Base-by-base conservation (phyloP, 1,140 invertebrate genomes). In the Aphidius gifuensis region DNA sequence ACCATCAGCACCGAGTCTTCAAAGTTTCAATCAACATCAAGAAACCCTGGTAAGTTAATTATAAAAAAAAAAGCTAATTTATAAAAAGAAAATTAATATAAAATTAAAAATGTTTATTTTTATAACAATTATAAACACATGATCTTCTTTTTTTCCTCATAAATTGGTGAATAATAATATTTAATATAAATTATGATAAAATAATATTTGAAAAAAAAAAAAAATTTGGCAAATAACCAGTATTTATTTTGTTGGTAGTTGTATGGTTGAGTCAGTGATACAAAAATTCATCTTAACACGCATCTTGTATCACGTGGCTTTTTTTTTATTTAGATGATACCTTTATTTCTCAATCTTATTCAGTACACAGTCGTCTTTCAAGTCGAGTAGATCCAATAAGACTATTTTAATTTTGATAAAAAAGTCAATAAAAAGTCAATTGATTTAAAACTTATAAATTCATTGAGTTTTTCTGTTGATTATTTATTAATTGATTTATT, bases 191-290 rank as follows among this genome's bases (percentile, higher is more conserved):
- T 32, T 32, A 32, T 32, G 23, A 32, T 32, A 32, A 32, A 3
- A 32, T 32, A 32, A 32, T 32, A 32, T 32, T 16, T 1, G 16
- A 16, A 16, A 16, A 16, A 16, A 16, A 16, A 16, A 16, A 16
- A 32, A 32, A 32, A 3, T 32, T 32, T 32, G 23, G 23, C 23
- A 32, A 32, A 32, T 32, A 32, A 32, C 23, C 23, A 32, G 23
- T 32, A 32, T 32, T 16, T 32, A 6, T 44, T 44, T 53, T 48
- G n/a, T 50, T 45, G 51, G 39, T 54, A 49, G 47, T 48, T 54
- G 59, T 32, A 32, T 71, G 62, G 70, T 66, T 74, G 71, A 74
- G 66, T 74, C 72, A 72, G 58, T 62, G 64, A 68, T 62, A 69
- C 69, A 57, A 71, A 69, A 60, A 69, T 47, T 50, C 47, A 46